Conservation (phyloP, 1,140 invertebrate species). For the Penaeus vannamei region DNA sequence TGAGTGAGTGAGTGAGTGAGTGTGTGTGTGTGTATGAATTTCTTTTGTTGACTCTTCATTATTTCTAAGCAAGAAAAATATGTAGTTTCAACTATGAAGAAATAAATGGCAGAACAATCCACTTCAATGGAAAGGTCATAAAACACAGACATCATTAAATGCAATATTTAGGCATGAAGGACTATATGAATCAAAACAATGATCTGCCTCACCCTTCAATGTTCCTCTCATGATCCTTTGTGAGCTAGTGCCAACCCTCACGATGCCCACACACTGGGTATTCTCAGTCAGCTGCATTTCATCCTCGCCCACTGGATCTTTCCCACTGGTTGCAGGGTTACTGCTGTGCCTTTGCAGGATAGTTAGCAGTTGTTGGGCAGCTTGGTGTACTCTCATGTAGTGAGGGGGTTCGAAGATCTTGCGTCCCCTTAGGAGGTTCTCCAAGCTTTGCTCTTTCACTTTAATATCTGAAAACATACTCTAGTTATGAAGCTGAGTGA, state of each 20-base stretch:
- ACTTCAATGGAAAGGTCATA: no score
- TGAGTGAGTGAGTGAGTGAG: no score
- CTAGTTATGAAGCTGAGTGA: no score
- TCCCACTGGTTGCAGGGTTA: conserved; percentile 67
- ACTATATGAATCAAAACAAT: no score
- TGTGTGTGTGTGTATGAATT: no score
- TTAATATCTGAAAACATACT: conserved; percentile 88
- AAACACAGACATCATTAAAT: no score
- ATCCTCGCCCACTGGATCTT: background rate
- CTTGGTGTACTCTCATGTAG: conserved; percentile 89
- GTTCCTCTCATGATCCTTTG: conserved; percentile 86
- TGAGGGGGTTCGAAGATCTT: conserved; percentile 93
- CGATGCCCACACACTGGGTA: conserved; percentile 85
- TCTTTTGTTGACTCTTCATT: no score
- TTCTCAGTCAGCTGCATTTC: conserved; percentile 72
- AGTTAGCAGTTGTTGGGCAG: conserved; percentile 85
- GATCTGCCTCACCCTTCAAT: conserved; percentile 73
- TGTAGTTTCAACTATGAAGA: no score
- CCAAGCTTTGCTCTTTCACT: conserved; percentile 97
- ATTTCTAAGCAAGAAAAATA: no score
- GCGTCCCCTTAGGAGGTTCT: conserved; percentile 91
- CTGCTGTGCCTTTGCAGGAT: conserved; percentile 76
- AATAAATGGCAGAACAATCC: no score
- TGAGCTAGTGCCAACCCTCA: conserved; percentile 87
- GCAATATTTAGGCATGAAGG: no score